phyloP scores from a whole-genome alignment of 2,888 invertebrate genomes.

The Metellina segmentata region DNA sequence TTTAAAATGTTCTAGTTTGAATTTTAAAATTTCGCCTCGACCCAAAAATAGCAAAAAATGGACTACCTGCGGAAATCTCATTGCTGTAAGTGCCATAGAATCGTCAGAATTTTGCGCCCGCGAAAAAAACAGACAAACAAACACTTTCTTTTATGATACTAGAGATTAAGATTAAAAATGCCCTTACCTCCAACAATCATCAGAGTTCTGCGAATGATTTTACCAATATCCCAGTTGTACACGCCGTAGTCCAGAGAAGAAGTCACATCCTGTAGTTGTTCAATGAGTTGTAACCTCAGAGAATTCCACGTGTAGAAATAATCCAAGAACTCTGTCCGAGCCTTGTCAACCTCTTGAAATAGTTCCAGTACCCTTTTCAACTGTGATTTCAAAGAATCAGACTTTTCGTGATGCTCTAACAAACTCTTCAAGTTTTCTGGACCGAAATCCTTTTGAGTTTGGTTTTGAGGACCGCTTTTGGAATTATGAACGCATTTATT shows the following conservation, averaged over 20 bases:
- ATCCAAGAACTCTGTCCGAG: background rate
- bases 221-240: background rate
- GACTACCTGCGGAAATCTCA: no score
- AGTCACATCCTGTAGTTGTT: background rate
- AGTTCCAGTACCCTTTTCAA: background rate
- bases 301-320: background rate
- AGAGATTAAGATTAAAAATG: no score
- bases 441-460: background rate
- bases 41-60: no score
- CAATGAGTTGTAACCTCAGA: background rate
- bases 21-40: no score
- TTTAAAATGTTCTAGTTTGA: no score
- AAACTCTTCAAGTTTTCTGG: background rate
- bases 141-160: no score
- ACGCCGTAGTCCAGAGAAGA: slow-evolving; percentile 1
- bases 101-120: no score
- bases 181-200: slow-evolving; percentile 3
- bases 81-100: no score
- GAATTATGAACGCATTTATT: background rate
- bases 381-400: background rate
- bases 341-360: background rate
- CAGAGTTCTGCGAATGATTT: background rate
- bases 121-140: no score
- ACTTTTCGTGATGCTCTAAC: background rate
- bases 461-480: background rate